A percentile compares a stretch with the other conserved stretches of the same genome.
These are phyloP conservation scores for Rhegmatorhina hoffmannsi DNA, from an alignment of 2,113 vertebrate species.

Conservation along the genomic window DNA sequence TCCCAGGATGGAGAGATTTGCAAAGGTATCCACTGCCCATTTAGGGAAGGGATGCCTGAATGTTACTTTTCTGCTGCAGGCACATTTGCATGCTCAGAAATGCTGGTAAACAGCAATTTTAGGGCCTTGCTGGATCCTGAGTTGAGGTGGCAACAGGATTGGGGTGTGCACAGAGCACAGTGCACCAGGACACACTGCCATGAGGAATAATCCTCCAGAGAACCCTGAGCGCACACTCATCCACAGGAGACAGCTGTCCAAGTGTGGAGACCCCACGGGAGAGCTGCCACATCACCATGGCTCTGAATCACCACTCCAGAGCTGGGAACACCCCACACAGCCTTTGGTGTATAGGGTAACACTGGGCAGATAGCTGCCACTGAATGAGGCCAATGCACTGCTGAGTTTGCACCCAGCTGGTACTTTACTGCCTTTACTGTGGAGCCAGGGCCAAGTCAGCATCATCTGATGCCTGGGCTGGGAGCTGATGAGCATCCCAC, in stretches of 20 bases:
- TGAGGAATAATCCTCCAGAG: neutral
- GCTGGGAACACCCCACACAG: neutral
- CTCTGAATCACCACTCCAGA: neutral
- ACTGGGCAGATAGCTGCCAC: fast-evolving
- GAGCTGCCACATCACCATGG: fast-evolving
- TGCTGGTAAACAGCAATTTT: neutral
- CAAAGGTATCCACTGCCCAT: neutral
- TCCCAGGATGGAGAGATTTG: neutral
- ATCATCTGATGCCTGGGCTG: neutral
- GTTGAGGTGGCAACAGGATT: fast-evolving
- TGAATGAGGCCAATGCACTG: fast-evolving
- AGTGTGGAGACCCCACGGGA: neutral
- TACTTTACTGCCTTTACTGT: neutral
- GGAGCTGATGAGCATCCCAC: neutral
- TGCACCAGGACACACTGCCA: neutral
- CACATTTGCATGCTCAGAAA: neutral
- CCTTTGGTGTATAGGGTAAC: neutral
- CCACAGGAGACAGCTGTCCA: neutral
- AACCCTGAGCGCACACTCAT: fast-evolving
- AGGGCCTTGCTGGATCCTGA: neutral
- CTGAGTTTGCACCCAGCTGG: neutral
- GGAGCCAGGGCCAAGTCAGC: neutral
- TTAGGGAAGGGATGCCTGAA: neutral
- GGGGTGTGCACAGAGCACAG: neutral
- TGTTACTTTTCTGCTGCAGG: neutral